phyloP scores from a whole-genome alignment of 2,888 invertebrate genomes.

The Drosophila demipolita region DNA sequence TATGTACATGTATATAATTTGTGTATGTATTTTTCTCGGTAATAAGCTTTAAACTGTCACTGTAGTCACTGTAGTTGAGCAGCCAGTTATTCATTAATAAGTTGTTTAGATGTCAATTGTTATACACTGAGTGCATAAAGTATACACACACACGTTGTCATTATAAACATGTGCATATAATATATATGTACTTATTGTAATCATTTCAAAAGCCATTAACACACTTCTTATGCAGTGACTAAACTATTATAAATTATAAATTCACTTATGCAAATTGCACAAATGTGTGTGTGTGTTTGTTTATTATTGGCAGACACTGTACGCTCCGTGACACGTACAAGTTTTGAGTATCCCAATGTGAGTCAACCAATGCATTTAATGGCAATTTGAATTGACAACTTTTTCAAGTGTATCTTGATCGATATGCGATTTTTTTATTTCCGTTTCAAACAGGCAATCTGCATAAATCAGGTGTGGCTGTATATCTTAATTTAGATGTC shows the following conservation, averaged over 20 bases:
- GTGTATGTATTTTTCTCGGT: constrained; percentile 26
- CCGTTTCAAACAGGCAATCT: constrained; percentile 18
- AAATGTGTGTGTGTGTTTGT: constrained; percentile 4
- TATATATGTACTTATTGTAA: constrained; percentile 10
- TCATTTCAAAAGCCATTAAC: constrained; percentile 22
- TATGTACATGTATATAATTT: constrained; percentile 7
- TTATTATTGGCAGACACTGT: constrained; percentile 8
- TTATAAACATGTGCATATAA: constrained; percentile 7
- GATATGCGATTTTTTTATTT: constrained; percentile 15
- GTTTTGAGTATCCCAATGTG: constrained; percentile 6
- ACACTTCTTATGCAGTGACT: constrained; percentile 36
- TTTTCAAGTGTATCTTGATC: constrained; percentile 4
- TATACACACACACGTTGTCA: constrained; percentile 17
- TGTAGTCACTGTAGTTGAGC: constrained; percentile 33
- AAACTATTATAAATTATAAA: constrained; percentile 37
- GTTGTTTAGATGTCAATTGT: constrained; percentile 75
- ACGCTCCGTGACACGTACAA: background rate
- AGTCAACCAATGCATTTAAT: constrained; percentile 25
- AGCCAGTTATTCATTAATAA: constrained; percentile 75
- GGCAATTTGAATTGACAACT: constrained; percentile 32
- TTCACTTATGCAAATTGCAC: constrained; percentile 43
- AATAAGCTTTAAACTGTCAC: constrained; percentile 74
- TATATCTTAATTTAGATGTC: constrained; percentile 9
- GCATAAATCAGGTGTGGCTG: constrained; percentile 39
- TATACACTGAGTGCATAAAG: constrained; percentile 48